Base-by-base conservation (phyloP, 2,797 vertebrate genomes). In the Danionella dracula region DNA sequence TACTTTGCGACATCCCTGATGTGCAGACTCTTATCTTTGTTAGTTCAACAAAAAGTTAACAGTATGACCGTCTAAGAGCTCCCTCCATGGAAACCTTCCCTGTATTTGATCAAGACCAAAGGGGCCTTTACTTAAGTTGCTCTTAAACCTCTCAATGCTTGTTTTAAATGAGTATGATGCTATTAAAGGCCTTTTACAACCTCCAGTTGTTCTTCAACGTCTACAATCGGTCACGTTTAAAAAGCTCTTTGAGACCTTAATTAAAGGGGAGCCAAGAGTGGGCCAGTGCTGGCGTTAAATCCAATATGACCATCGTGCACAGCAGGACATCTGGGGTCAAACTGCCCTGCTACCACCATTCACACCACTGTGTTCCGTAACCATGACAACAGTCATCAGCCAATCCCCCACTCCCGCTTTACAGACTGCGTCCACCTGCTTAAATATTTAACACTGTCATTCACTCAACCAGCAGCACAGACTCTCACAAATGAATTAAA, bases 361-460 rank as follows among this genome's bases (percentile, higher is more conserved):
- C 57, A 27, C 49, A 5, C n/a, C 7, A 45, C n/a, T 54, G 10
- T 17, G 48, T 49, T 29, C 38, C 9, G 59, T 37, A 65, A 48
- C 21, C 67, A 53, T 70, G 70, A 63, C 48, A 65, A 70, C 64
- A 44, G 38, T 48, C 38, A 42, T 31, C 49, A 54, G 38, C n/a
- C 35, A 55, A 40, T 40, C 35, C 13, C 27, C 19, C n/a, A 1
- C 45, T 38, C 34, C 20, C 13, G 1, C 48, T n/a, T 55, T 46
- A 31, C 42, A 54, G 51, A 58, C 51, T 34, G 32, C 21, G 9
- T 66, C 41, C 63, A 44, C 50, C 49, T 56, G 55, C 56, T 72
- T 57, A 72, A 70, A 70, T 70, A 70, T 70, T 70, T 64, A 70
- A 63, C 29, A 32, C n/a, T 8, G 32, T 49, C 51, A 53, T 67